A percentile compares a stretch with the other conserved stretches of the same genome.
These are phyloP conservation scores for Eucriotettix oculatus DNA, from an alignment of 2,888 invertebrate species.

Conservation along the genomic window DNA sequence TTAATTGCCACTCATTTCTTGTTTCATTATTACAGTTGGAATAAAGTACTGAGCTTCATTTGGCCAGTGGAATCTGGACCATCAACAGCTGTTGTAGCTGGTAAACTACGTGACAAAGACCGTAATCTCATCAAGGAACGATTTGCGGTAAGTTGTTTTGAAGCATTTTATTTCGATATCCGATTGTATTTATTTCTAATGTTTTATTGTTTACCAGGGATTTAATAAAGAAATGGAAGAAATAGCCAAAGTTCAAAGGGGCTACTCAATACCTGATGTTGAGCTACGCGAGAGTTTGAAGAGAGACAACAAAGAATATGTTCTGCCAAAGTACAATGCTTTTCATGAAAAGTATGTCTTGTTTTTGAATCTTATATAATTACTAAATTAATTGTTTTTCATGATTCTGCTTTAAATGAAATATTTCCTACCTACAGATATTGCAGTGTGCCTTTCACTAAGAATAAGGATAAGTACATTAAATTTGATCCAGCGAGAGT, in stretches of 20 bases:
- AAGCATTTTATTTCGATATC: not conserved
- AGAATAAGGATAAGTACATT: conserved; percentile 85
- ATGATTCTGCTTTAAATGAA: not conserved
- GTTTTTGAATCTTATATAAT: not conserved
- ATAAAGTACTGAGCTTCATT: conserved; percentile 58
- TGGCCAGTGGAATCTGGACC: conserved; percentile 48
- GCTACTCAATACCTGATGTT: conserved; percentile 85
- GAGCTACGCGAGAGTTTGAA: conserved; percentile 77
- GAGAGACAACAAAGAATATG: conserved; percentile 73
- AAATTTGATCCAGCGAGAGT: conserved; percentile 79
- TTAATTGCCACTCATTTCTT: no score
- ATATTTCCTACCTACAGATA: conserved; percentile 32
- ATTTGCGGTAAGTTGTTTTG: conserved; percentile 51
- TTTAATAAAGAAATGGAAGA: conserved; percentile 96
- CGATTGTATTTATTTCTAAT: conserved; percentile 4
- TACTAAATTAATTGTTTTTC: not conserved
- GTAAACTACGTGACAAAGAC: conserved; percentile 73
- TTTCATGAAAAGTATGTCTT: conserved; percentile 53
- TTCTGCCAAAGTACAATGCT: conserved; percentile 69
- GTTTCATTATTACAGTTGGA: conserved; percentile 48
- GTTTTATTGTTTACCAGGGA: conserved; percentile 36
- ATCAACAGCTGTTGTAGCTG: conserved; percentile 32
- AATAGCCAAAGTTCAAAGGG: conserved; percentile 63
- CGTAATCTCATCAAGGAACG: conserved; percentile 73
- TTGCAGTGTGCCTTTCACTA: conserved; percentile 65